Evolutionary conservation across 1,140 invertebrate species (phyloP).

Genomic region (Rhynchophorus ferrugineus): DNA sequence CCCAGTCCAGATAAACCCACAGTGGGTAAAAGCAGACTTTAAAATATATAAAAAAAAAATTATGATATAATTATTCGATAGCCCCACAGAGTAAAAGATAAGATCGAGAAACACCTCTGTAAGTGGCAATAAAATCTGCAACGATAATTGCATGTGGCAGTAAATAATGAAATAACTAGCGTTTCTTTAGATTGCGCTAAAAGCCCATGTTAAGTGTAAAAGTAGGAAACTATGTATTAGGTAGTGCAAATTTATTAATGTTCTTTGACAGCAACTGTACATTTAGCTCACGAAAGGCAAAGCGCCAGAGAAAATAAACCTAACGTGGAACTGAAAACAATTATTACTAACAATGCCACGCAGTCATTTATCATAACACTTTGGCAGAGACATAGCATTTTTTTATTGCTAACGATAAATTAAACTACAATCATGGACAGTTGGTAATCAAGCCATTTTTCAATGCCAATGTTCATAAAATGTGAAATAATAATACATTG

Average conservation of each 20-base stretch:
- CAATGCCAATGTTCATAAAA: too few relatives aligned
- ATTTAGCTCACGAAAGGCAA: background rate
- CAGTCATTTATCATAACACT: background rate
- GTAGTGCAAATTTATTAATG: background rate
- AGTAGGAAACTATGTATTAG: background rate
- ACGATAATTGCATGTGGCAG: background rate
- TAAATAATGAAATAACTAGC: slow-evolving; percentile 16
- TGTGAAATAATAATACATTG: too few relatives aligned
- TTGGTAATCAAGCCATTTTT: too few relatives aligned
- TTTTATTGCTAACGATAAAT: too few relatives aligned
- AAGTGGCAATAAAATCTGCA: background rate
- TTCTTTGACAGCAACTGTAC: background rate
- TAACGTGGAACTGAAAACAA: background rate
- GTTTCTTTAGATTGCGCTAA: background rate
- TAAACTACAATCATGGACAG: too few relatives aligned
- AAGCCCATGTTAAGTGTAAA: background rate
- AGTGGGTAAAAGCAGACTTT: too few relatives aligned
- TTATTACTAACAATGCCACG: background rate
- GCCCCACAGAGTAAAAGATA: too few relatives aligned
- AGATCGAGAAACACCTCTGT: background rate
- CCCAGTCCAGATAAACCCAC: too few relatives aligned
- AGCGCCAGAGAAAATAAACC: background rate
- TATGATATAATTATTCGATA: too few relatives aligned
- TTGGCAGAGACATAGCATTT: too few relatives aligned
- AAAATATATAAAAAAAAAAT: too few relatives aligned